Conservation (phyloP, 2,113 vertebrate genomes). For the Pollimyrus isidori region DNA sequence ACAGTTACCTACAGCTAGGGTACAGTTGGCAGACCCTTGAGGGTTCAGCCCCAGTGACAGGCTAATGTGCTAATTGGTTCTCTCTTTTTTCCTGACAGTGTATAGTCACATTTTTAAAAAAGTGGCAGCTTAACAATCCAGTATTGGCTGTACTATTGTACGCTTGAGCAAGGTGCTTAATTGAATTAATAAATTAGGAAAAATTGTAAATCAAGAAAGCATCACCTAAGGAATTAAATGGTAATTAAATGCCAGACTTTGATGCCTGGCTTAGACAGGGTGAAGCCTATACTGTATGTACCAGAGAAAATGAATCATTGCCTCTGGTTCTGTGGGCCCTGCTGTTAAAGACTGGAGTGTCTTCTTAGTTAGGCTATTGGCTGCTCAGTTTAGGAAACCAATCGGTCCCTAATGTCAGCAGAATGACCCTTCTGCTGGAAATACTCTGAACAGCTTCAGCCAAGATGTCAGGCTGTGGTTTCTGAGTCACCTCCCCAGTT, state of each 20-base stretch:
- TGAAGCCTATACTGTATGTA: conserved; percentile 42
- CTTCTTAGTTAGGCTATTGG: conserved; percentile 28
- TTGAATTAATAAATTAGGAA: background rate
- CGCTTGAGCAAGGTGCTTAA: background rate
- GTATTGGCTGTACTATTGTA: background rate
- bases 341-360: conserved; percentile 27
- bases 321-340: conserved; percentile 43
- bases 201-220: background rate
- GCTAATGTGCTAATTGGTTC: background rate
- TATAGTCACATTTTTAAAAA: background rate
- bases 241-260: background rate
- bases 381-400: background rate
- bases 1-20: background rate
- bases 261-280: conserved; percentile 8
- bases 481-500: background rate
- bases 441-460: background rate
- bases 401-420: background rate
- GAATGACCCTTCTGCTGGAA: background rate
- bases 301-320: conserved; percentile 46
- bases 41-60: background rate
- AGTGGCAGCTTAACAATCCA: background rate
- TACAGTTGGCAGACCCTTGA: background rate
- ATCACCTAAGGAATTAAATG: background rate
- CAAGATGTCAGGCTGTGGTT: background rate
- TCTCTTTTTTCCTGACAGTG: background rate